Percentiles rank a stretch among this genome's conserved stretches.
phyloP scores from a whole-genome alignment of 2,888 invertebrate genomes.

The Oxyteleia sp. region DNA sequence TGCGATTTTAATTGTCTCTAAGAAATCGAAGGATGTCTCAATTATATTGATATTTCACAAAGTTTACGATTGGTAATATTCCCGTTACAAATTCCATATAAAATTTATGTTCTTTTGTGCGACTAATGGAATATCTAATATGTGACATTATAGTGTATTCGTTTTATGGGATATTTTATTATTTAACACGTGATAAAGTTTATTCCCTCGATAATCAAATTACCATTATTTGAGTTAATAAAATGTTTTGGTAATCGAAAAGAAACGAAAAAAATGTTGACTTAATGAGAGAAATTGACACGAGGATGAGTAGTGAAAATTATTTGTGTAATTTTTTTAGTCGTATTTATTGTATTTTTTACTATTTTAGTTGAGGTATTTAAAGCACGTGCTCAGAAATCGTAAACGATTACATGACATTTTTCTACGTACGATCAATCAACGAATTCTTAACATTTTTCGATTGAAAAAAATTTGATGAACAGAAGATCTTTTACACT shows the following conservation, averaged over 20 bases:
- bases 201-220: slow-evolving; percentile 35
- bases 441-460: slow-evolving; percentile 12
- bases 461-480: background rate
- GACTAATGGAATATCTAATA: no score
- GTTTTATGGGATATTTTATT: slow-evolving; percentile 12
- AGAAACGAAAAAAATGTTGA: slow-evolving; percentile 12
- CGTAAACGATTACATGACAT: slow-evolving; percentile 7
- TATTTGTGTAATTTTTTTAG: slow-evolving; percentile 14
- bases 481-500: background rate
- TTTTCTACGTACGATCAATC: slow-evolving; percentile 24
- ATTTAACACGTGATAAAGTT: slow-evolving; percentile 38
- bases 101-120: no score
- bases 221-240: slow-evolving; percentile 36
- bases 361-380: background rate
- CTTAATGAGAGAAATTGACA: slow-evolving; percentile 47
- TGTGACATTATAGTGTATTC: background rate
- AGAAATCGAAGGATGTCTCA: no score
- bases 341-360: background rate
- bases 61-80: no score
- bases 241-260: slow-evolving; percentile 27
- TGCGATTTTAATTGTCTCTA: no score
- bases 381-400: background rate
- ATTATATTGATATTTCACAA: no score
- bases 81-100: no score
- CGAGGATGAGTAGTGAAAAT: slow-evolving; percentile 42